Conservation (phyloP, 2,797 vertebrate genomes). For the Sciaenops ocellatus region DNA sequence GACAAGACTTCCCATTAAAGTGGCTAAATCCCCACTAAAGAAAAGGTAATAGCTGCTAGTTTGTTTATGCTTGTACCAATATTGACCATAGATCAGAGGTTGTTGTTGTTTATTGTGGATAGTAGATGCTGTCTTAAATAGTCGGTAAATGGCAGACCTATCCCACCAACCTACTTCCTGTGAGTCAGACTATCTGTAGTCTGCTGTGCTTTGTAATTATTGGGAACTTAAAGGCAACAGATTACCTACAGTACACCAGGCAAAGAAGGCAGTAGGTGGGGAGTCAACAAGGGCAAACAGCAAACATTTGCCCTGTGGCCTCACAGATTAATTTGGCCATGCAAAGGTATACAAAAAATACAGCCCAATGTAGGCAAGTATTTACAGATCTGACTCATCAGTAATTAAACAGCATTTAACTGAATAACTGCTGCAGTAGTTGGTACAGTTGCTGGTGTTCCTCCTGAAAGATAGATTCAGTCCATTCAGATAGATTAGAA, state of each 20-base stretch:
- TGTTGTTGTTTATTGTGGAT: too few relatives aligned
- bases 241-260: background rate
- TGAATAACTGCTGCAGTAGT: background rate
- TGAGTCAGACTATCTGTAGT: too few relatives aligned
- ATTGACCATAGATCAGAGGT: too few relatives aligned
- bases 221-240: background rate
- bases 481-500: conserved; percentile 22
- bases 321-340: background rate
- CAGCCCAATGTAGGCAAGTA: background rate
- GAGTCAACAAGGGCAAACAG: background rate
- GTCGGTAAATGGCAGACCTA: too few relatives aligned
- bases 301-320: background rate
- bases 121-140: too few relatives aligned
- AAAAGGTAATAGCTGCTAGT: too few relatives aligned
- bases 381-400: background rate
- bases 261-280: background rate
- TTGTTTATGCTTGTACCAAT: too few relatives aligned
- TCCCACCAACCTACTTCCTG: too few relatives aligned
- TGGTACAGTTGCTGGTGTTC: background rate
- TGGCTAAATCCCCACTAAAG: too few relatives aligned
- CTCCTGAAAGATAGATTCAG: background rate
- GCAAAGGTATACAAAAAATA: background rate
- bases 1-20: too few relatives aligned
- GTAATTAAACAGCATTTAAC: background rate
- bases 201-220: too few relatives aligned